Evolutionary conservation across 2,888 invertebrate genomes (phyloP), one percentile per base, ranked within the genome.

Genomic region (Tupiocoris notatus): DNA sequence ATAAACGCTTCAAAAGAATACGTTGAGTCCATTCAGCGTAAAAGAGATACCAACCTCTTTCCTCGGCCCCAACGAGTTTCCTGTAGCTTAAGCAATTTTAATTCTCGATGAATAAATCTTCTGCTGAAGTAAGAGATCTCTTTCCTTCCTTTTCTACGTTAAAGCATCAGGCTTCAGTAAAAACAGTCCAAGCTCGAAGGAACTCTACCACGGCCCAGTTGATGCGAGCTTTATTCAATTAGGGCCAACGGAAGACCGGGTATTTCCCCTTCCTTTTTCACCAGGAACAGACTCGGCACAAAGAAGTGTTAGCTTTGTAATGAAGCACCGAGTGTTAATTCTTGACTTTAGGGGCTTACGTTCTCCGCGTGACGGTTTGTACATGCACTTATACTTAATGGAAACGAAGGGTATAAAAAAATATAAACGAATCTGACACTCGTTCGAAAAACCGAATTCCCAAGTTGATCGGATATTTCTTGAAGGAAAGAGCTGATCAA

Each of bases 41-140:
- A 39, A 39, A 39, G 39, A 39, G 39, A 39, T 39, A 39, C 39
- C 39, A 39, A 39, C 39, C 39, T 39, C 39, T 39, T 39, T 12
- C 39, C 39, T 7, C 39, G 39, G 39, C 39, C n/a, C n/a, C n/a
- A n/a, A n/a, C n/a, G n/a, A n/a, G n/a, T n/a, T n/a, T n/a, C n/a
- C n/a, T n/a, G n/a, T n/a, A n/a, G 39, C 22, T 63, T 63, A 20
- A 63, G 63, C 63, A 12, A 63, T 63, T 63, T 20, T 63, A 63
- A 63, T 63, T 17, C 63, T 12, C 20, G 63, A 63, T 63, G 63
- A 63, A 63, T 63, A 63, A 63, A 63, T 63, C 63, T 21, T 17
- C 21, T 7, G 59, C 12, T 12, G 39, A 39, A 39, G 12, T 39
- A 39, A 39, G 20, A 63, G 63, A 63, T 59, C n/a, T n/a, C n/a